A percentile compares a stretch with the other conserved stretches of the same genome.
phyloP scores from a whole-genome alignment of 2,888 invertebrate species.

The Ypsolopha sequella region DNA sequence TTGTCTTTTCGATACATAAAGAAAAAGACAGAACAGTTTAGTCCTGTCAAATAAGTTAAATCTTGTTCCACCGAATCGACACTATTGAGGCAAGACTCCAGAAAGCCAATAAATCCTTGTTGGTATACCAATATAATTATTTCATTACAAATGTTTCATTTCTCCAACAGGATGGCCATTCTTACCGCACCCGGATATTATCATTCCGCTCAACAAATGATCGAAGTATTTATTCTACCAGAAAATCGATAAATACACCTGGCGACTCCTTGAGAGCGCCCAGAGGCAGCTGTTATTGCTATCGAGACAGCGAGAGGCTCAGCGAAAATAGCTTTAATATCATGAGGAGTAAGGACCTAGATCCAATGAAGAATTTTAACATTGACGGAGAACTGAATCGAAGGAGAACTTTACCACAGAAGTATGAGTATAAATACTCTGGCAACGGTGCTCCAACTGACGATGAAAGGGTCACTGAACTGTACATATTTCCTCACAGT shows the following conservation, averaged over 20 bases:
- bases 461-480: constrained; percentile 53
- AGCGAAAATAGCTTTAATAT: constrained; percentile 37
- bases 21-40: too few species aligned
- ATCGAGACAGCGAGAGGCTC: constrained; percentile 12
- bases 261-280: constrained; percentile 33
- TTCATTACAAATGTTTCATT: background rate
- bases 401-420: constrained; percentile 20
- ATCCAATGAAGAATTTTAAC: constrained; percentile 16
- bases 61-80: too few species aligned
- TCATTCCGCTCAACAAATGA: constrained; percentile 59
- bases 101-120: too few species aligned
- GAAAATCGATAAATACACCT: constrained; percentile 46
- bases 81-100: too few species aligned
- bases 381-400: constrained; percentile 23
- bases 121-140: background rate
- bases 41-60: too few species aligned
- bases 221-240: constrained; percentile 39
- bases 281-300: constrained; percentile 9
- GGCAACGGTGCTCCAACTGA: constrained; percentile 32
- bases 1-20: too few species aligned
- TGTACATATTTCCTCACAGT: constrained; percentile 62
- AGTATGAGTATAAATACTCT: constrained; percentile 4
- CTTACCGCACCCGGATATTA: constrained; percentile 51
- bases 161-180: constrained; percentile 54
- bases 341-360: constrained; percentile 27